A percentile compares a stretch with the other conserved stretches of the same genome.
Evolutionary conservation across 1,140 invertebrate species (phyloP).

Genomic region (Ceratitis capitata): DNA sequence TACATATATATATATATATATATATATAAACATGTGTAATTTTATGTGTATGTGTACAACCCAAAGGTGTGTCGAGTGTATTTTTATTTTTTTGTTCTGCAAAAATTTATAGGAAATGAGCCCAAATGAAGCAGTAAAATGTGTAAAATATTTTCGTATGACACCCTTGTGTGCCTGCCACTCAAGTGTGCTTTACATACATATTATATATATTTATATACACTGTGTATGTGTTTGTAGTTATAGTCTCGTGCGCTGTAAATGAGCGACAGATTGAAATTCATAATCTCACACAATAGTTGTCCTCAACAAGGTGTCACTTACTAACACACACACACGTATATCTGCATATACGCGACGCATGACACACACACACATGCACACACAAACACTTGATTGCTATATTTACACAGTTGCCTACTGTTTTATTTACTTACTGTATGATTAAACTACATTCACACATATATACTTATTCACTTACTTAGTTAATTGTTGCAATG

Average conservation of each 20-base stretch:
- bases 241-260: neutral
- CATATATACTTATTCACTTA: too few relatives aligned
- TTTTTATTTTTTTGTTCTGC: neutral
- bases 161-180: neutral
- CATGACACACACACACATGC: neutral
- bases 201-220: too few relatives aligned
- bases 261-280: conserved; percentile 16
- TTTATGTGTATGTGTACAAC: neutral
- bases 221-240: neutral
- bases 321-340: neutral
- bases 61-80: neutral
- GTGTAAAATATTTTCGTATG: neutral
- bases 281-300: neutral
- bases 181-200: neutral
- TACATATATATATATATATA: too few relatives aligned
- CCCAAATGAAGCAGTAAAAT: conserved; percentile 20
- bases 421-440: neutral
- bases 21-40: too few relatives aligned
- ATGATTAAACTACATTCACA: too few relatives aligned
- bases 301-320: neutral
- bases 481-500: neutral
- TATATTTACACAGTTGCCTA: neutral
- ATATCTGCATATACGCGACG: neutral
- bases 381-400: neutral
- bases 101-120: neutral